A percentile compares a stretch with the other conserved stretches of the same genome.
Evolutionary conservation across 2,888 invertebrate species (phyloP).

Genomic region (Tricholauxania praeusta): DNA sequence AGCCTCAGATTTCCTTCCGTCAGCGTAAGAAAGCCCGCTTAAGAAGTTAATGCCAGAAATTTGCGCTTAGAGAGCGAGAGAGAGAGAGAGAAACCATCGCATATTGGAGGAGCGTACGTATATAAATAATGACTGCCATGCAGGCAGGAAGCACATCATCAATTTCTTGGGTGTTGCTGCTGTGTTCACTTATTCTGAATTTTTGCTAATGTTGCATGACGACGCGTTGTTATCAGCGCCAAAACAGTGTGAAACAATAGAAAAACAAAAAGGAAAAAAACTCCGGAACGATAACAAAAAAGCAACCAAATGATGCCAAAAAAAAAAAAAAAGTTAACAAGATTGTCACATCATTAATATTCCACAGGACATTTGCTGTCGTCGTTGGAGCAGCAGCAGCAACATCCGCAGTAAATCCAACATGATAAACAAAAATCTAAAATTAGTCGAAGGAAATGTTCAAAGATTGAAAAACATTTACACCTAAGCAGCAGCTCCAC

Average conservation of each 20-base stretch:
- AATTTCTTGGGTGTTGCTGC: slow-evolving; percentile 34
- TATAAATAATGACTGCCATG: slow-evolving; percentile 10
- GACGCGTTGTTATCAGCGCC: slow-evolving; percentile 16
- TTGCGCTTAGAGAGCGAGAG: background rate
- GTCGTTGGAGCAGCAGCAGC: background rate
- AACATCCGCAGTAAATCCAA: background rate
- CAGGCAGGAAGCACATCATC: slow-evolving; percentile 37
- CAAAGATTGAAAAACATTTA: slow-evolving; percentile 20
- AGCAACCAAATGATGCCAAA: background rate
- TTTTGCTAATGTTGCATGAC: slow-evolving; percentile 32
- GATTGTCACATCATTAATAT: slow-evolving; percentile 39
- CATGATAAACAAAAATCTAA: slow-evolving; percentile 13
- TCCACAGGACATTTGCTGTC: slow-evolving; percentile 17
- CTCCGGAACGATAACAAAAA: background rate
- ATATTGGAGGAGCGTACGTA: background rate
- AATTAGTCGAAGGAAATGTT: slow-evolving; percentile 23
- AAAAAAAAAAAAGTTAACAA: slow-evolving; percentile 33
- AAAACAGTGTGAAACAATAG: background rate
- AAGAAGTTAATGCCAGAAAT: no score
- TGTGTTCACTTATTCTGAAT: slow-evolving; percentile 29
- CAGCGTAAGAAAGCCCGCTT: no score
- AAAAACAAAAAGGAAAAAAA: background rate
- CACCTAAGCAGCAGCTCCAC: background rate
- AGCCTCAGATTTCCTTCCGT: no score
- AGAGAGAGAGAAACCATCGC: background rate